Conservation (phyloP, 2,113 vertebrate species). For the Potamarius usumacintae region DNA sequence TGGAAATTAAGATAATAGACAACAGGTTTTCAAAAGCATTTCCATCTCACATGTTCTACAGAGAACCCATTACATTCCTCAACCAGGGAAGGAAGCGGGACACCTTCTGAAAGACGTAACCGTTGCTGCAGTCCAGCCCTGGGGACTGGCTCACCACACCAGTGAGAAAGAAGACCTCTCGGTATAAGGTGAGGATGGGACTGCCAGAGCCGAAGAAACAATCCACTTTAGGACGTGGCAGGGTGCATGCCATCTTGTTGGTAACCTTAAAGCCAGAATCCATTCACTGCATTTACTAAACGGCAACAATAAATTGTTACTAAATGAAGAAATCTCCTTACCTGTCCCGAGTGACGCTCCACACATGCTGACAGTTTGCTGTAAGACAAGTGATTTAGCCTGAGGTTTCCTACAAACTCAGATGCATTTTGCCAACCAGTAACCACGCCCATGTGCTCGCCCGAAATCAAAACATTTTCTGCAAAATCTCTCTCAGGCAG, state of each 20-base stretch:
- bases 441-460: constrained; percentile 54
- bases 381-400: constrained; percentile 66
- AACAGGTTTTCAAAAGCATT: neutral
- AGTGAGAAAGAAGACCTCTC: constrained; percentile 72
- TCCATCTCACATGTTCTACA: neutral
- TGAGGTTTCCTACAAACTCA: constrained; percentile 58
- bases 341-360: constrained; percentile 56
- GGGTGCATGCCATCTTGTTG: constrained; percentile 76
- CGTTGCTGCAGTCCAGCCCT: constrained; percentile 63
- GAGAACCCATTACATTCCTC: constrained; percentile 55
- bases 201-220: constrained; percentile 70
- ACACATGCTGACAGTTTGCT: constrained; percentile 60
- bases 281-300: neutral
- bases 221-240: constrained; percentile 58
- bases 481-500: constrained; percentile 75
- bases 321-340: neutral
- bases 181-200: constrained; percentile 71
- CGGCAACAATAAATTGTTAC: neutral
- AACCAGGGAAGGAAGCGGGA: constrained; percentile 73
- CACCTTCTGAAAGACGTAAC: constrained; percentile 75
- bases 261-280: constrained; percentile 56
- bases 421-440: constrained; percentile 66
- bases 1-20: neutral
- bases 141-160: constrained; percentile 66
- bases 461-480: constrained; percentile 66